Conservation (phyloP, 2,888 invertebrate genomes). For the Syrista parreyssii region DNA sequence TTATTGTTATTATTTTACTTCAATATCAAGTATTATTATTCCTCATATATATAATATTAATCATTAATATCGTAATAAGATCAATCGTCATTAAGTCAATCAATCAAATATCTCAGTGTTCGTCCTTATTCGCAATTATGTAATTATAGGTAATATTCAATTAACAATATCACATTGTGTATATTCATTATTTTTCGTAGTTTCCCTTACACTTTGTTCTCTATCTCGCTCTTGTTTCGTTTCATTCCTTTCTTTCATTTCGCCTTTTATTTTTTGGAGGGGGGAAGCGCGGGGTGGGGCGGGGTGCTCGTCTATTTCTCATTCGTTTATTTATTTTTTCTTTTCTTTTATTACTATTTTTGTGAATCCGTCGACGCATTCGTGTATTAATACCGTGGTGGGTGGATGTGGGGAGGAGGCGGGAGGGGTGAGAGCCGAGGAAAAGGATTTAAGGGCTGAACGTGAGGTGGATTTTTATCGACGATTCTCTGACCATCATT, state of each 20-base stretch:
- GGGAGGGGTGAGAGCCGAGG: no score
- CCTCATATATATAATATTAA: slow-evolving; percentile 40
- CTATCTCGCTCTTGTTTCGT: slow-evolving; percentile 38
- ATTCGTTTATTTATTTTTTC: slow-evolving; percentile 26
- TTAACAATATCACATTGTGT: slow-evolving; percentile 61
- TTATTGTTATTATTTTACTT: slow-evolving; percentile 52
- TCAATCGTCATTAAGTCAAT: slow-evolving; percentile 41
- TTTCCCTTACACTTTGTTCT: slow-evolving; percentile 34
- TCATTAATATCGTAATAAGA: slow-evolving; percentile 37
- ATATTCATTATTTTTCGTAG: slow-evolving; percentile 43
- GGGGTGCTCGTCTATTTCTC: slow-evolving; percentile 29
- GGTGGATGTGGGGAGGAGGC: no score
- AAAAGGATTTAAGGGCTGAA: no score
- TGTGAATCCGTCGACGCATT: slow-evolving; percentile 29
- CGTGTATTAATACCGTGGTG: slow-evolving; percentile 25
- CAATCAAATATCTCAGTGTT: slow-evolving; percentile 35
- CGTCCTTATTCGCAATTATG: slow-evolving; percentile 35
- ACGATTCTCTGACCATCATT: no score
- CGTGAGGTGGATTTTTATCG: no score
- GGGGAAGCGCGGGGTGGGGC: no score
- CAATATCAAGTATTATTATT: slow-evolving; percentile 27
- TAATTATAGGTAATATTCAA: slow-evolving; percentile 46
- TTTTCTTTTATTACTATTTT: slow-evolving; percentile 21
- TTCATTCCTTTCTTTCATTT: slow-evolving; percentile 30
- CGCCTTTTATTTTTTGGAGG: slow-evolving; percentile 19